These are phyloP conservation scores for Anisognathus igniventris DNA, from an alignment of 2,797 vertebrate genomes.

Conservation along the genomic window DNA sequence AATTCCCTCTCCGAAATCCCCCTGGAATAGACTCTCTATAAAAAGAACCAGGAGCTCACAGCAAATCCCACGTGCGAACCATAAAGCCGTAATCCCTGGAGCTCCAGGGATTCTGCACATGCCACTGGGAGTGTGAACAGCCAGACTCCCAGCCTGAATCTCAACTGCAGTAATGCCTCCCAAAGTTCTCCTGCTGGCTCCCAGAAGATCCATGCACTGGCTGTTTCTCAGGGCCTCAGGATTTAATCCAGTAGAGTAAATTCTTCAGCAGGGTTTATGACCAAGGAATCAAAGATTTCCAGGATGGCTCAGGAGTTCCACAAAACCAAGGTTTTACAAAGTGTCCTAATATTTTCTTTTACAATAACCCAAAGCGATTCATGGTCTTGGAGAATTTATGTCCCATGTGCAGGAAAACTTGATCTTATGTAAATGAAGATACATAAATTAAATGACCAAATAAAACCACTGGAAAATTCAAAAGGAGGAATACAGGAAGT, in stretches of 20 bases:
- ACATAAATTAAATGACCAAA: background rate
- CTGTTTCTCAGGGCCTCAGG: background rate
- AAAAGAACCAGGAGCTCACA: constrained; percentile 15
- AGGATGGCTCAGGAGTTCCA: background rate
- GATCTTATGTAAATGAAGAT: background rate
- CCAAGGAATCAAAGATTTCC: background rate
- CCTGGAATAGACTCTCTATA: background rate
- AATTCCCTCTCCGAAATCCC: background rate
- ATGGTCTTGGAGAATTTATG: background rate
- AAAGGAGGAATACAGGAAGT: background rate
- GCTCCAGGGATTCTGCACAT: background rate
- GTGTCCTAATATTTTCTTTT: background rate
- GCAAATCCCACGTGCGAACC: background rate
- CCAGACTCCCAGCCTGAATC: background rate
- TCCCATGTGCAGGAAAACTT: background rate
- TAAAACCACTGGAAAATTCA: background rate
- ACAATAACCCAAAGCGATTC: rapidly evolving
- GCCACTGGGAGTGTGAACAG: background rate
- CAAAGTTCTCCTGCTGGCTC: background rate
- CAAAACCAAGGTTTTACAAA: background rate
- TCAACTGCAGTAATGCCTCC: background rate
- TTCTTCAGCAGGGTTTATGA: background rate
- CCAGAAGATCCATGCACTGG: background rate
- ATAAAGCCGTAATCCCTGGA: background rate
- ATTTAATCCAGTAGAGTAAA: background rate